Evolutionary conservation across 2,113 vertebrate species (phyloP).

Genomic region (Dipodomys merriami): DNA sequence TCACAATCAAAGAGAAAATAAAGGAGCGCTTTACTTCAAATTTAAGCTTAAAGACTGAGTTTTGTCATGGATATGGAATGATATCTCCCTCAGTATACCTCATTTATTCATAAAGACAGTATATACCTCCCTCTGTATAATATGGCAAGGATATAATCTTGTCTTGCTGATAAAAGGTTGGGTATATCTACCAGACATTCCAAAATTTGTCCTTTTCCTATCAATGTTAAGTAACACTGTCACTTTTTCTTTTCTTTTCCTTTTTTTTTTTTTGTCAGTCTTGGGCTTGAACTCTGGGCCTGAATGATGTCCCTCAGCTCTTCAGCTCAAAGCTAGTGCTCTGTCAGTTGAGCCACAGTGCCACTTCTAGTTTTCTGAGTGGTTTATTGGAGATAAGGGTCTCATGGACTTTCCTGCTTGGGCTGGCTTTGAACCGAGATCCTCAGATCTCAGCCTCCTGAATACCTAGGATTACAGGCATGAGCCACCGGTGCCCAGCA

Average conservation of each 20-base stretch:
- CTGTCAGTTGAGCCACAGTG: no score
- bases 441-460: no score
- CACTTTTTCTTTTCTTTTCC: not conserved
- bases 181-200: not conserved
- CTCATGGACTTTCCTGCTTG: no score
- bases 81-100: not conserved
- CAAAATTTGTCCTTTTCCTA: conserved; percentile 36
- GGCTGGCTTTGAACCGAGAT: no score
- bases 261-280: no score
- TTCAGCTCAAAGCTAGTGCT: no score
- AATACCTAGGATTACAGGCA: no score
- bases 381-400: no score
- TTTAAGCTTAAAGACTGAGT: conserved; percentile 56
- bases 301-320: no score
- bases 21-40: conserved; percentile 50
- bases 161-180: not conserved
- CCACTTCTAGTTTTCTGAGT: no score
- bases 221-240: not conserved
- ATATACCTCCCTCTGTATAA: conserved; percentile 13
- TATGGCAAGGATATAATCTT: not conserved
- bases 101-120: conserved; percentile 52
- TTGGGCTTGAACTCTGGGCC: no score
- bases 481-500: no score
- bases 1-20: conserved; percentile 52
- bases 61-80: conserved; percentile 4